phyloP scores from a whole-genome alignment of 2,888 invertebrate species.

The Chorisops tibialis region DNA sequence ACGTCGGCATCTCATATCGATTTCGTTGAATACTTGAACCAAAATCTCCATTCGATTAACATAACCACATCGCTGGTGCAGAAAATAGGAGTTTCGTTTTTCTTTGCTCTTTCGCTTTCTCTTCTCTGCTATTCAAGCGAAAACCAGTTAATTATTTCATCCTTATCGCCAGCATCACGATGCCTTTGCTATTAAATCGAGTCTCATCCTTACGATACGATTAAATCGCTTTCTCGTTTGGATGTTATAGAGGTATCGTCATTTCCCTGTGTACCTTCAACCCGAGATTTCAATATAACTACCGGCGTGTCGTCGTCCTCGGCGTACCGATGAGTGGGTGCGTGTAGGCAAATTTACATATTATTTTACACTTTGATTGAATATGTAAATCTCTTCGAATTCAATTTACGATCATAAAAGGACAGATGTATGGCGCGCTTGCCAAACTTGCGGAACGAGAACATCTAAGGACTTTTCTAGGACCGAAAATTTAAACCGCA shows the following conservation, averaged over 20 bases:
- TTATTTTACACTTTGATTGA: slow-evolving; percentile 42
- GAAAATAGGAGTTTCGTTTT: background rate
- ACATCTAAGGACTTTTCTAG: background rate
- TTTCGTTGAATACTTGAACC: slow-evolving; percentile 14
- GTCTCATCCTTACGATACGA: too few species aligned
- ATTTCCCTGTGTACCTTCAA: background rate
- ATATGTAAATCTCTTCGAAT: slow-evolving; percentile 41
- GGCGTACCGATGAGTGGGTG: background rate
- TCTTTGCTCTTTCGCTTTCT: background rate
- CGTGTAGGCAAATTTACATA: slow-evolving; percentile 37
- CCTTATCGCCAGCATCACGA: slow-evolving; percentile 29
- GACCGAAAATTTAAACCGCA: background rate
- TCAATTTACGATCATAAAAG: slow-evolving; percentile 41
- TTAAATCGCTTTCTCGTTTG: too few species aligned
- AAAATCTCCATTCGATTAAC: slow-evolving; percentile 27
- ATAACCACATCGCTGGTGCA: slow-evolving; percentile 17
- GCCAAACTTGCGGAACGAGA: slow-evolving; percentile 3
- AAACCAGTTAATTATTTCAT: slow-evolving; percentile 35
- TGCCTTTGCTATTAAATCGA: background rate
- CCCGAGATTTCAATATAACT: background rate
- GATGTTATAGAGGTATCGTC: background rate
- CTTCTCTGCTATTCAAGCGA: slow-evolving; percentile 7
- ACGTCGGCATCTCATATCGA: slow-evolving; percentile 15
- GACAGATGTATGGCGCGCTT: slow-evolving; percentile 24
- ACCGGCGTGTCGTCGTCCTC: slow-evolving; percentile 4